phyloP scores from a whole-genome alignment of 2,797 vertebrate genomes.

The Hemitrygon akajei region DNA sequence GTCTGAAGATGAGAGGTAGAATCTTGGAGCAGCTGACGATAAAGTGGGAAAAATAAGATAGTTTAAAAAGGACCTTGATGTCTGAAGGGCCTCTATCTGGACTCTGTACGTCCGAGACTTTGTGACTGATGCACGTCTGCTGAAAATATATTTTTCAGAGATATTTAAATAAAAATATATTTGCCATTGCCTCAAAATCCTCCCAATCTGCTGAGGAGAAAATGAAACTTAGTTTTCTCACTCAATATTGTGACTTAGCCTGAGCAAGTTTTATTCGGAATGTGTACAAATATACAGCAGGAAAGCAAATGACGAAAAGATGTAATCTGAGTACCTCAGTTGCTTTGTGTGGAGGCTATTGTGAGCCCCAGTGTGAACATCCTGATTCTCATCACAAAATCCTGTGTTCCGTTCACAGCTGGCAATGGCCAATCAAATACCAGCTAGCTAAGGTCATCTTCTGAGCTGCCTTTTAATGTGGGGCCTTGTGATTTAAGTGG shows the following conservation, averaged over 20 bases:
- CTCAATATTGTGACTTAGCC: background rate
- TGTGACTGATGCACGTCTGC: background rate
- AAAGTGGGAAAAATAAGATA: too few relatives aligned
- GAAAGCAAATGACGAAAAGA: background rate
- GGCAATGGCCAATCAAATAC: background rate
- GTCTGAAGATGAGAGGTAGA: too few relatives aligned
- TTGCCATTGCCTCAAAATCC: background rate
- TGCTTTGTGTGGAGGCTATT: background rate
- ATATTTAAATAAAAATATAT: too few relatives aligned
- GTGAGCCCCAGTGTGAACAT: background rate
- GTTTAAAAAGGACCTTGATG: too few relatives aligned
- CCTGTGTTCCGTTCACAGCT: background rate
- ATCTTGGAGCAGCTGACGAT: too few relatives aligned
- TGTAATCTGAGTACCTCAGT: background rate
- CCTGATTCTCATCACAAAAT: background rate
- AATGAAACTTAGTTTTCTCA: background rate
- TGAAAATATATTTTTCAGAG: background rate
- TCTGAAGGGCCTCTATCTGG: too few relatives aligned
- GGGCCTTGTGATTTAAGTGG: conserved; percentile 17
- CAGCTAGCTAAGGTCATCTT: conserved; percentile 17
- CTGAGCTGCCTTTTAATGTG: background rate
- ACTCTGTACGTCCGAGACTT: too few relatives aligned
- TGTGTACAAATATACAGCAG: background rate
- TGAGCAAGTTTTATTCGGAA: background rate
- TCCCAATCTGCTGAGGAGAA: background rate